Evolutionary conservation across 1,140 invertebrate species (phyloP), one percentile per base, ranked within the genome.

Genomic region (Xylocopa sonorina): DNA sequence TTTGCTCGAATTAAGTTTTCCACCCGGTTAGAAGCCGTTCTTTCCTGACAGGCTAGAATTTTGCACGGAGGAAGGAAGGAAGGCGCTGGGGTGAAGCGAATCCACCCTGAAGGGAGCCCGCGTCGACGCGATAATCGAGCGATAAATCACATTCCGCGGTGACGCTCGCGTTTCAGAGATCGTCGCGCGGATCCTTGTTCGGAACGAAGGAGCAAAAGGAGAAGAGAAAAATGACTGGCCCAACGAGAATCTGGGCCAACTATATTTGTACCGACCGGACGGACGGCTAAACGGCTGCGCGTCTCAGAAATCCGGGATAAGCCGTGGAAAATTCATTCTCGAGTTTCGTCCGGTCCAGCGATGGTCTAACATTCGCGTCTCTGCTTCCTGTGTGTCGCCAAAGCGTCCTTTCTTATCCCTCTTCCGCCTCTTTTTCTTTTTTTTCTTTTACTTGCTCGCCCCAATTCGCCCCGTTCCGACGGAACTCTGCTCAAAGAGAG

Each of bases 231-330:
- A 71, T 72, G 50, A 53, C 24, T 46, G 77, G 34, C 34, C 68
- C 64, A 68, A 48, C 55, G 82, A 60, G 82, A 78, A 85, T 85
- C 78, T 85, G 79, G 84, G 84, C 75, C 84, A 85, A 81, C 84
- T 85, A 85, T 85, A 85, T 85, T 85, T 85, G 69, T 78, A 78
- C 46, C 69, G 79, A 69, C 68, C 51, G 50, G 46, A 53, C 53
- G 68, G 27, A 63, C 76, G 73, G 43, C 10, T 55, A 32, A 60
- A 27, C 48, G 27, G n/a, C 10, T 48, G 64, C 72, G 58, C 74
- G 46, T 73, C 55, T n/a, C 27, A 68, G 57, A 67, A 63, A 73
- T 48, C 21, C 72, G 55, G 79, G 81, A 84, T 82, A 71, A 71
- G 50, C 53, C 46, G 66, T 6, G 41, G 77, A 60, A 76, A 71